Base-by-base conservation (phyloP, 2,797 vertebrate species). In the Paedocypris micromegethes region DNA sequence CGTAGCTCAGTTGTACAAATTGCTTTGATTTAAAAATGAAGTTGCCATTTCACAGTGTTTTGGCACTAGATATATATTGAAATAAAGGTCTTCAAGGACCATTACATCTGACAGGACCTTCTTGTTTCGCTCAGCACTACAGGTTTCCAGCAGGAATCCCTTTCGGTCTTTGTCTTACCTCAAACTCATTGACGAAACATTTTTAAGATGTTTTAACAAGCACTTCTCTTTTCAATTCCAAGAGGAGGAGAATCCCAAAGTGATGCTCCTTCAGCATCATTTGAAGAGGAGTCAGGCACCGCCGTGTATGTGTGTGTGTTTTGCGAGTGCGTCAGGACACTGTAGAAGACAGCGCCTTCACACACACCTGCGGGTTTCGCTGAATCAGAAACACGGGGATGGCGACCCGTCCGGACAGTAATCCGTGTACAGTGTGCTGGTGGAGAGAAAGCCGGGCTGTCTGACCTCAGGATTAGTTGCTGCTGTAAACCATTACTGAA, bases 301-400 rank as follows among this genome's bases (percentile, higher is more conserved):
- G 60, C 1, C 23, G 60, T 60, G 41, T 66, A 46, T 68, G 61
- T 76, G 61, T 39, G 52, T 9, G 66, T 60, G 45, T 80, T 80
- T 78, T 77, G 77, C 55, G 77, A 75, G 81, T 77, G 80, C 9
- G 5, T 43, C 56, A 5, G 46, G 38, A 39, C 65, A 43, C 71
- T 78, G 52, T 81, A 83, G 82, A 81, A 83, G 85, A 88, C 85
- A 86, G 82, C 67, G 57, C 38, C 54, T 42, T 58, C 6, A 55
- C 42, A 39, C 39, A 9, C 9, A 55, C 53, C 42, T 37, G 5
- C 59, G 9, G 55, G 39, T 54, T 57, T 66, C n/a, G 7, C 53
- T 39, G 42, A 9, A 66, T 55, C 46, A 54, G 38, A 58, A 5
- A 37, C 7, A 41, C 54, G 23, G 23, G 23, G 23, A 39, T 49